These are phyloP conservation scores for Aporrectodea caliginosa DNA, from an alignment of 1,140 invertebrate genomes.

Conservation along the genomic window DNA sequence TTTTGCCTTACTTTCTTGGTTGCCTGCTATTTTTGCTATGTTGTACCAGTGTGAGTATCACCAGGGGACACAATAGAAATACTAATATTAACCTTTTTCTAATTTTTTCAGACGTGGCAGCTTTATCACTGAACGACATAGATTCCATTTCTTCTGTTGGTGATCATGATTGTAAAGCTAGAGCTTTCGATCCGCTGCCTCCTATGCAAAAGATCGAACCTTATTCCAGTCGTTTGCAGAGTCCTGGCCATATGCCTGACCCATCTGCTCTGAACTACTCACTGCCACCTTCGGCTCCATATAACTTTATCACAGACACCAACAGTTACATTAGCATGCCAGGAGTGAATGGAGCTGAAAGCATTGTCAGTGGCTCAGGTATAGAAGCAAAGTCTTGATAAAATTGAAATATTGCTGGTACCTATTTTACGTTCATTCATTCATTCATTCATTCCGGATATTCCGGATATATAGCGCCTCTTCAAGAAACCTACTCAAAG, in stretches of 20 bases:
- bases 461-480: too few relatives aligned
- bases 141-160: conserved; percentile 24
- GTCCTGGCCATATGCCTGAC: background rate
- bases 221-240: background rate
- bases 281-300: conserved; percentile 1
- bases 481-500: too few relatives aligned
- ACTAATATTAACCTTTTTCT: background rate
- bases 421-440: too few relatives aligned
- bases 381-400: too few relatives aligned
- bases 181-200: conserved; percentile 4
- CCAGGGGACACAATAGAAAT: too few relatives aligned
- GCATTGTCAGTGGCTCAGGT: conserved; percentile 66
- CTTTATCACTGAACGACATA: conserved; percentile 1
- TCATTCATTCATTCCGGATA: too few relatives aligned
- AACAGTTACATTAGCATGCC: conserved; percentile 62
- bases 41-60: background rate
- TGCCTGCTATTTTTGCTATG: background rate
- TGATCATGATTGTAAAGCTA: background rate
- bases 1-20: background rate
- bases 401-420: too few relatives aligned
- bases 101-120: background rate
- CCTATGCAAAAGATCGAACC: background rate
- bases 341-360: conserved; percentile 60
- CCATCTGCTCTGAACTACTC: background rate
- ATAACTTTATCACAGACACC: conserved; percentile 63